phyloP scores from a whole-genome alignment of 1,140 invertebrate genomes.

The Chrysomallon squamiferum region DNA sequence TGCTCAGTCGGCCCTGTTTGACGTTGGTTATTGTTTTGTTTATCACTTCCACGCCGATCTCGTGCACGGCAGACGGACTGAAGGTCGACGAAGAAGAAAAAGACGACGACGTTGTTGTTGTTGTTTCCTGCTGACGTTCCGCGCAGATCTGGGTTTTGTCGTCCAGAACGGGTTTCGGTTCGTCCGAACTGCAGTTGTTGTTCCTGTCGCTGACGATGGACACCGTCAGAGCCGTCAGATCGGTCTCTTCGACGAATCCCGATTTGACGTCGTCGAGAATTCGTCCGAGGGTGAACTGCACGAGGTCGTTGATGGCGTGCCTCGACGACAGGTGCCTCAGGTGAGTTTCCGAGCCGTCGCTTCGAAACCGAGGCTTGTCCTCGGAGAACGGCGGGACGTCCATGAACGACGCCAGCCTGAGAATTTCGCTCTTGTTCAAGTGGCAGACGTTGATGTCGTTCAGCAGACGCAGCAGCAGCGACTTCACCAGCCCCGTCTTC shows the following conservation, averaged over 20 bases:
- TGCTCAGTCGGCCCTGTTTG: no score
- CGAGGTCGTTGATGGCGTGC: conserved; percentile 16
- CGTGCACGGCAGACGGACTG: no score
- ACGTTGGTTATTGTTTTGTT: no score
- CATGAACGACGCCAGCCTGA: conserved; percentile 22
- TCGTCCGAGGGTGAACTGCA: conserved; percentile 23
- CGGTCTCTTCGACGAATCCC: conserved; percentile 13
- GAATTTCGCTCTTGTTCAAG: conserved; percentile 15
- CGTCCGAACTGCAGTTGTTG: no score
- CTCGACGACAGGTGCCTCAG: conserved; percentile 13
- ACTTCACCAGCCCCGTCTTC: conserved; percentile 11
- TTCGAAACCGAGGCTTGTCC: conserved; percentile 1
- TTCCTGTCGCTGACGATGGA: conserved; percentile 8
- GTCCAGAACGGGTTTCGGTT: no score
- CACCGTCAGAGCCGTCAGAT: conserved; percentile 18
- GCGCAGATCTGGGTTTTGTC: no score
- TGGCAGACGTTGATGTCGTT: conserved; percentile 19
- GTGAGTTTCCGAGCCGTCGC: background rate
- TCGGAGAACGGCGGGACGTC: conserved; percentile 12
- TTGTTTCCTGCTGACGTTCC: no score
- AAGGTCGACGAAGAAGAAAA: no score
- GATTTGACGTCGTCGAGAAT: conserved; percentile 16
- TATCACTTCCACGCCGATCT: no score
- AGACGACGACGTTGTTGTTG: no score
- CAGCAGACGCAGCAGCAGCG: conserved; percentile 17